phyloP scores from a whole-genome alignment of 23 tunicate species.

The Phallusia fumigata region DNA sequence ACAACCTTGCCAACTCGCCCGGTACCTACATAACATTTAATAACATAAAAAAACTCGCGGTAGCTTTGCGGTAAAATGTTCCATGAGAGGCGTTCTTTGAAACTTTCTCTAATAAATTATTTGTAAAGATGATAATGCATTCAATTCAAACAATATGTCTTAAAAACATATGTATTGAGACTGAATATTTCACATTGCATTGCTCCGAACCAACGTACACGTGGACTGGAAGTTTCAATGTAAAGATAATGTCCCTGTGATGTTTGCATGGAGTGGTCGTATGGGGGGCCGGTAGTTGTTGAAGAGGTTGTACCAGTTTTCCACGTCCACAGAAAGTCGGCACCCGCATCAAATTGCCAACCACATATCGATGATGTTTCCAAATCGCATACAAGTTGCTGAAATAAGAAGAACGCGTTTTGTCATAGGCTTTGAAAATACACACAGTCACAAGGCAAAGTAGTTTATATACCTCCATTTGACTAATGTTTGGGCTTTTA shows the following conservation, averaged over 20 bases:
- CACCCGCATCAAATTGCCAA: conserved; percentile 34
- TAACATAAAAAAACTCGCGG: no score
- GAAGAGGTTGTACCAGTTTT: conserved; percentile 25
- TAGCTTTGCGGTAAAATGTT: no score
- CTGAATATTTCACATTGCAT: no score
- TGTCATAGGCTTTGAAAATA: no score
- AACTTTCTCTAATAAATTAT: no score
- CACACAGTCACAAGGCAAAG: no score
- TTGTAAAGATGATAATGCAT: no score
- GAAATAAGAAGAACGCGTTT: neutral
- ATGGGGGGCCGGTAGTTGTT: conserved; percentile 37
- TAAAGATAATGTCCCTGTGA: conserved; percentile 53
- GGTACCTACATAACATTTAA: neutral
- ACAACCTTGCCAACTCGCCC: conserved; percentile 38
- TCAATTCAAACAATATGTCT: no score
- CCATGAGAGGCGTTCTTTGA: no score
- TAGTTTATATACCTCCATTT: no score
- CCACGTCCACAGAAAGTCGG: conserved; percentile 60
- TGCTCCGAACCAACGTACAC: neutral
- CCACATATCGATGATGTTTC: conserved; percentile 48
- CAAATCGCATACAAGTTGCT: conserved; percentile 28
- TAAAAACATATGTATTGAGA: no score
- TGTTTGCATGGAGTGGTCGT: conserved; percentile 69
- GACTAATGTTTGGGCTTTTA: no score
- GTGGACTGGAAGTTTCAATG: conserved; percentile 46